A percentile compares a stretch with the other conserved stretches of the same genome.
These are phyloP conservation scores for Drosophila phalerata DNA, from an alignment of 2,888 invertebrate genomes.

Conservation along the genomic window DNA sequence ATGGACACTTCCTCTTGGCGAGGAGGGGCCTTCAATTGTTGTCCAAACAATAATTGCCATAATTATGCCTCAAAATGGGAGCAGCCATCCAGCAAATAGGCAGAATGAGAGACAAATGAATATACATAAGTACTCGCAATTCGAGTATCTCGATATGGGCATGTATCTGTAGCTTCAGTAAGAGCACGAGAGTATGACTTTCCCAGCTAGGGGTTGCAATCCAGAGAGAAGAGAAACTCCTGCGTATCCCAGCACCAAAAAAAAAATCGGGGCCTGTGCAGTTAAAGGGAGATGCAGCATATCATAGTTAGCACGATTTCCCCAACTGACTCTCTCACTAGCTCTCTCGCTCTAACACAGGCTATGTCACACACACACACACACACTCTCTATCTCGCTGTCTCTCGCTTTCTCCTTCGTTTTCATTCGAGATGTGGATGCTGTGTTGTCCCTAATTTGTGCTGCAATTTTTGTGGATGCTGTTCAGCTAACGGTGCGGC, in stretches of 20 bases:
- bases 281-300: constrained; percentile 30
- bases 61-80: constrained; percentile 27
- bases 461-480: constrained; percentile 74
- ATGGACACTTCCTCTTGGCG: neutral
- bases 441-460: constrained; percentile 64
- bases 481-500: constrained; percentile 37
- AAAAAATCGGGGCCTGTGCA: constrained; percentile 32
- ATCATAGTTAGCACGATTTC: constrained; percentile 28
- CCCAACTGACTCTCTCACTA: constrained; percentile 30
- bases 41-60: constrained; percentile 24
- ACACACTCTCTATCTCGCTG: constrained; percentile 3
- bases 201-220: constrained; percentile 37
- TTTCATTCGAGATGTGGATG: constrained; percentile 48
- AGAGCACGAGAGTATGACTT: constrained; percentile 1
- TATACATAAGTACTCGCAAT: constrained; percentile 3
- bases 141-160: constrained; percentile 39
- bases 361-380: neutral
- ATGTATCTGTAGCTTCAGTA: constrained; percentile 50
- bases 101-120: constrained; percentile 16
- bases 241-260: constrained; percentile 5
- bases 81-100: constrained; percentile 26
- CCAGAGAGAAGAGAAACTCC: constrained; percentile 2
- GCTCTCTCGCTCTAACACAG: constrained; percentile 2
- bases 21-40: constrained; percentile 7
- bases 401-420: constrained; percentile 6